These are phyloP conservation scores for Poeciliopsis turneri DNA, from an alignment of 2,797 vertebrate species.

Conservation along the genomic window DNA sequence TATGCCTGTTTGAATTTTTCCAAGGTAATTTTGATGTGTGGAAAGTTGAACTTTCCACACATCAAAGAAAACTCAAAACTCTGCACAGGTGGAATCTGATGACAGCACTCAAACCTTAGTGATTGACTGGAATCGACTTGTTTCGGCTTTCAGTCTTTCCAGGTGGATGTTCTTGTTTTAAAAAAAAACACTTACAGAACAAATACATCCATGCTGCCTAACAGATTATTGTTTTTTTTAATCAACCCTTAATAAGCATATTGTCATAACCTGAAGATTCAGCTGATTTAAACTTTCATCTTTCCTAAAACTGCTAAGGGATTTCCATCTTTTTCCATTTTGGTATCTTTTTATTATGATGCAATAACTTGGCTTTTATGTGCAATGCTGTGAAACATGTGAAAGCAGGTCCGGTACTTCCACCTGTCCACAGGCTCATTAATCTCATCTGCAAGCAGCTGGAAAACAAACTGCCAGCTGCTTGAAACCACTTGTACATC, in stretches of 20 bases:
- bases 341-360: slow-evolving; percentile 48
- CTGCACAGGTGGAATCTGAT: background rate
- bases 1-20: background rate
- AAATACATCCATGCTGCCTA: background rate
- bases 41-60: background rate
- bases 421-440: slow-evolving; percentile 22
- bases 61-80: background rate
- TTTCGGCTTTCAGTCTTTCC: background rate
- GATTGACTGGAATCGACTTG: background rate
- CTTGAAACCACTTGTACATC: slow-evolving; percentile 35
- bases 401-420: slow-evolving; percentile 36
- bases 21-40: background rate
- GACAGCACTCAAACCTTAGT: background rate
- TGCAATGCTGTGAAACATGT: slow-evolving; percentile 58
- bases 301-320: slow-evolving; percentile 38
- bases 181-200: slow-evolving; percentile 1
- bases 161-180: background rate
- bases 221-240: slow-evolving; percentile 28
- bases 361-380: slow-evolving; percentile 48
- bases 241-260: slow-evolving; percentile 48
- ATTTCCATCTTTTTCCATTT: slow-evolving; percentile 39
- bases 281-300: slow-evolving; percentile 44
- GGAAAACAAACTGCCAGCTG: slow-evolving; percentile 44
- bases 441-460: slow-evolving; percentile 46
- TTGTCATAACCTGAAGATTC: slow-evolving; percentile 27